Base-by-base conservation (phyloP, 2,113 vertebrate genomes). In the Sander vitreus region DNA sequence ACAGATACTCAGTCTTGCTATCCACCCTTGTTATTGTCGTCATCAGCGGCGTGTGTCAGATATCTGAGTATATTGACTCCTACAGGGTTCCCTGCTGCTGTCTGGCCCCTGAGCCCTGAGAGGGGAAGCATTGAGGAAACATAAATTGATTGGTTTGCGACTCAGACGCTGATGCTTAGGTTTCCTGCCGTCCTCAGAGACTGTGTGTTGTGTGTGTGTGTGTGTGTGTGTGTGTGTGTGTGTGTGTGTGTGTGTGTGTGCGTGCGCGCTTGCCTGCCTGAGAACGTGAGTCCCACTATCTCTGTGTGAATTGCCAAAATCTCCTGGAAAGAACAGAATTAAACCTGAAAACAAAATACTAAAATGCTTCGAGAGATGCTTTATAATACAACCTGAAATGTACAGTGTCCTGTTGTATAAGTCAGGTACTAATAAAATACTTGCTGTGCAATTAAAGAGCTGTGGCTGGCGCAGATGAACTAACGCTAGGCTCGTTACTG, bases 81-180 rank as follows among this genome's bases (percentile, higher is more conserved):
- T 53, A 23, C 54, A 43, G 77, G 47, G 33, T 78, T 72, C 57
- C 80, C 51, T 13, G 21, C 16, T 15, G 57, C 66, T 48, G 36
- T 70, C 47, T 19, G 0, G 50, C 64, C 66, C 36, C 51, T 53
- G 8, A 1, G 5, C n/a, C 36, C 58, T 21, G 8, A 1, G 5
- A 85, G 50, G 73, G 33, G 74, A 76, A 78, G 80, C 19, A 2
- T 19, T 74, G 55, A 59, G 57, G 80, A 87, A 83, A 79, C 36
- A 33, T 54, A 59, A 65, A 84, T 86, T 15, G n/a, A 86, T 90
- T 60, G 69, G 78, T 79, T 84, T 70, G 74, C 11, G 18, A 54
- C 70, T 78, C 48, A 13, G 18, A 72, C 13, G 15, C 1, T 39
- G 27, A 45, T 72, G 74, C 69, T 68, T 6, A 65, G 71, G 3